Conservation (phyloP, 2,888 invertebrate genomes). For the Euplagia quadripunctaria region DNA sequence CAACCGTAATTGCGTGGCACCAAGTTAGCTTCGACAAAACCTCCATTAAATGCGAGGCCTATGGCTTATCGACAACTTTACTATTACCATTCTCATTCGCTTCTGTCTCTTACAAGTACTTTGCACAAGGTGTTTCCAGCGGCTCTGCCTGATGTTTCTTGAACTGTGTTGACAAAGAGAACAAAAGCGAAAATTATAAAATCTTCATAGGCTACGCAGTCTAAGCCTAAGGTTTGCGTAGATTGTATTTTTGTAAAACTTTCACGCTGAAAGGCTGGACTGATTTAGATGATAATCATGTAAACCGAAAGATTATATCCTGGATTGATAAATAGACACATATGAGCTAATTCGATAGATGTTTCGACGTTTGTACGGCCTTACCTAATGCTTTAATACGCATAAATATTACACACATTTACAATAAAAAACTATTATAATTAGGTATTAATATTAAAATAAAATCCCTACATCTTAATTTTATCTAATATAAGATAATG, state of each 20-base stretch:
- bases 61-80: constrained; percentile 45
- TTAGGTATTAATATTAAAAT: constrained; percentile 20
- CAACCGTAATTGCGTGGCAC: constrained; percentile 58
- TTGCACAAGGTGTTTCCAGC: constrained; percentile 14
- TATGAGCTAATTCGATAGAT: too few species aligned
- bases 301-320: too few species aligned
- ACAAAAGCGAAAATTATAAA: background rate
- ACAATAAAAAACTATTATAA: constrained; percentile 2
- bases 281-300: too few species aligned
- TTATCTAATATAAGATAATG: constrained; percentile 57
- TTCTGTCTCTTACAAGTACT: constrained; percentile 39
- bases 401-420: background rate
- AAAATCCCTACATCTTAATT: constrained; percentile 36
- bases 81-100: constrained; percentile 32
- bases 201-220: too few species aligned
- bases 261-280: too few species aligned
- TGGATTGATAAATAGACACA: too few species aligned
- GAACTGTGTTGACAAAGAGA: too few species aligned
- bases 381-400: too few species aligned
- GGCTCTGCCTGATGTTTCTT: background rate
- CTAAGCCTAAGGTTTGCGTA: too few species aligned
- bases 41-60: constrained; percentile 45
- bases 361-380: too few species aligned
- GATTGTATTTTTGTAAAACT: too few species aligned
- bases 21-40: constrained; percentile 48